These are phyloP conservation scores for Balaenoptera acutorostrata DNA, from an alignment of 2,113 vertebrate genomes.

Conservation along the genomic window DNA sequence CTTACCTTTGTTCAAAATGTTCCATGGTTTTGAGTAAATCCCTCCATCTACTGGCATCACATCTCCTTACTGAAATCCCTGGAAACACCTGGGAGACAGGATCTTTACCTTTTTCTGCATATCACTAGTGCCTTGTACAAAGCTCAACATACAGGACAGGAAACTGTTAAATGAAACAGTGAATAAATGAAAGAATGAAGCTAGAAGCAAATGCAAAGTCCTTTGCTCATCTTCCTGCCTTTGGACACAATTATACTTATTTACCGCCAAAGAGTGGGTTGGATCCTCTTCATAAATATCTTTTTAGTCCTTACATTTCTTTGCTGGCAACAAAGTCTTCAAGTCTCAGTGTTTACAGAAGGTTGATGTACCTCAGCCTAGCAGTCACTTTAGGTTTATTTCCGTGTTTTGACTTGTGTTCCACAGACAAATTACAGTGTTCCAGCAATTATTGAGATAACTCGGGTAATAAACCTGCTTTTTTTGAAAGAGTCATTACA, in stretches of 20 bases:
- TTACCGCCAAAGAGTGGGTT: not conserved
- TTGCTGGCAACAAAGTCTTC: not conserved
- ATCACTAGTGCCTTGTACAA: not conserved
- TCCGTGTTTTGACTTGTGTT: not conserved
- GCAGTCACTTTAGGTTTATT: not conserved
- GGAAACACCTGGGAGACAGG: not conserved
- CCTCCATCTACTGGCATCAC: not conserved
- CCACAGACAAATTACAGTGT: not conserved
- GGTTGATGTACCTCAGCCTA: not conserved
- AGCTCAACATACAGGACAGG: not conserved
- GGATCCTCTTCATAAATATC: not conserved
- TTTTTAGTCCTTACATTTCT: not conserved
- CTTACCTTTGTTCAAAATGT: not conserved
- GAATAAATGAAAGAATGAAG: not conserved
- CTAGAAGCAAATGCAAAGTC: not conserved
- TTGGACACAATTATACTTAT: not conserved
- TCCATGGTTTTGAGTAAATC: not conserved
- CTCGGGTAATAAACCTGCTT: slow-evolving; percentile 24
- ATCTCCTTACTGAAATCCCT: not conserved
- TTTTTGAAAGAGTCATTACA: slow-evolving; percentile 11
- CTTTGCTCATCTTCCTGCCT: not conserved
- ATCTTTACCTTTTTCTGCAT: not conserved
- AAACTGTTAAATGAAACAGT: not conserved
- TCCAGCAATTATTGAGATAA: slow-evolving; percentile 12
- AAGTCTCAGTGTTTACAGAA: not conserved